phyloP scores from a whole-genome alignment of 2,797 vertebrate species.

The Euphonia xanthogaster region DNA sequence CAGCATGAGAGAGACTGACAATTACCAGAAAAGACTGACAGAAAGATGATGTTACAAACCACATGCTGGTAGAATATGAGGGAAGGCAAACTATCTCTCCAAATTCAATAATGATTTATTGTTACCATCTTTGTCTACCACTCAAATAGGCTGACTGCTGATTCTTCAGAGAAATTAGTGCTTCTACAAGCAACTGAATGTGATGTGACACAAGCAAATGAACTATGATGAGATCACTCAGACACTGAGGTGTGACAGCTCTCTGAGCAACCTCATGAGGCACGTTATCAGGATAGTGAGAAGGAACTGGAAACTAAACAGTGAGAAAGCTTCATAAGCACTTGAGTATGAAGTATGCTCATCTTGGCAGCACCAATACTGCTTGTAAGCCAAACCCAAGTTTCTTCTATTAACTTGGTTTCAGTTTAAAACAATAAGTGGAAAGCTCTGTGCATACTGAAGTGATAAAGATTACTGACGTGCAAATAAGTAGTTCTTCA shows the following conservation, averaged over 20 bases:
- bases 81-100: background rate
- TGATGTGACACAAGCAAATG: background rate
- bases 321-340: background rate
- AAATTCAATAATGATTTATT: background rate
- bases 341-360: background rate
- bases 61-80: background rate
- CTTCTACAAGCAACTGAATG: background rate
- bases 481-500: background rate
- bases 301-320: background rate
- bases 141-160: background rate
- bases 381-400: background rate
- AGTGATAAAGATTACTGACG: background rate
- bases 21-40: background rate
- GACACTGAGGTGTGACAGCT: background rate
- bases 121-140: background rate
- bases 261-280: background rate
- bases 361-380: background rate
- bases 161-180: background rate
- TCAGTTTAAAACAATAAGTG: background rate
- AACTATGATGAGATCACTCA: background rate
- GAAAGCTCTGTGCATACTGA: background rate
- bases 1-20: background rate
- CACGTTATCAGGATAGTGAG: background rate
- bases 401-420: background rate
- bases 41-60: background rate